Base-by-base conservation (phyloP, 2,888 invertebrate genomes). In the Acrobeloides nanus region DNA sequence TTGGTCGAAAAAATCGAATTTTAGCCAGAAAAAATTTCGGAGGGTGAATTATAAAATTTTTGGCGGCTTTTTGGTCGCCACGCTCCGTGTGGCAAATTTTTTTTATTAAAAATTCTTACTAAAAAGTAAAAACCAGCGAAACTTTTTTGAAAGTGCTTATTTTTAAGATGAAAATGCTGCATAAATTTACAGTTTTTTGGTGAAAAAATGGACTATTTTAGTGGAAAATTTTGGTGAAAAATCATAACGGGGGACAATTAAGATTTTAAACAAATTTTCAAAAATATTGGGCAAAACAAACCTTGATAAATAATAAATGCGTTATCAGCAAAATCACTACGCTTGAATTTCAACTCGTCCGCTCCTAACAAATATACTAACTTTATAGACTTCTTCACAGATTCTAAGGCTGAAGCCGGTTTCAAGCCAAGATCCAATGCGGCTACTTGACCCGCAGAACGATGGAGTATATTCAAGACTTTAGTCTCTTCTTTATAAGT, bases 351-450 rank as follows among this genome's bases (percentile, higher is more conserved):
- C 2, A 84, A 83, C 63, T 85, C 84, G 76, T 97, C 97, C n/a
- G 95, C 92, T 2, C 93, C 95, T 53, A 97, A 79, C 52, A 97
- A 78, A 77, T 84, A 89, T 25, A 97, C 79, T 23, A 95, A 83
- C 71, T 84, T 82, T 44, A 66, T 46, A 17, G 62, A 62, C 32
- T 62, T 62, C 55, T 68, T 71, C 41, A 59, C 48, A n/a, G n/a
- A n/a, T n/a, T 56, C 43, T 7, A 55, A 48, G 20, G 58, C 15
- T 12, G 6, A 21, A 18, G 55, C 46, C 15, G 38, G 12, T 37
- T 62, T 60, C 55, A 90, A 95, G 44, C 97, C 97, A 55, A 95
- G 77, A 79, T 97, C 97, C 47, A 93, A 79, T 3, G 97, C 95
- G 12, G 90, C 95, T 41, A 87, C 90, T 41, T 64, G 65, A 1